These are phyloP conservation scores for Cirrhinus molitorella DNA, from an alignment of 2,797 vertebrate genomes.

Conservation along the genomic window DNA sequence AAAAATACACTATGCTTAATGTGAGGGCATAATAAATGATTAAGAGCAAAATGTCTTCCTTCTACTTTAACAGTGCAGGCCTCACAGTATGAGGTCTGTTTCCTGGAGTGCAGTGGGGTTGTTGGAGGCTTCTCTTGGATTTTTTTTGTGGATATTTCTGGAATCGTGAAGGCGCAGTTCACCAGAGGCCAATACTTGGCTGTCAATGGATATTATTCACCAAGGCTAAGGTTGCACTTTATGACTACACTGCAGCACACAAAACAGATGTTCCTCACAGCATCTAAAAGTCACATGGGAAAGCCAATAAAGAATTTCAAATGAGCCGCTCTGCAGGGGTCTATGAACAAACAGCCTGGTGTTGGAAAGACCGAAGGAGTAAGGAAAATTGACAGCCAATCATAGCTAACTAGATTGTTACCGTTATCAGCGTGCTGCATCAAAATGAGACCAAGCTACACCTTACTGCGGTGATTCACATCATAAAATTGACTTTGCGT, in stretches of 20 bases:
- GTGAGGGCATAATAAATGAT: slow-evolving; percentile 47
- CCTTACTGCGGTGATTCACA: slow-evolving; percentile 38
- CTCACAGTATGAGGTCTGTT: slow-evolving; percentile 44
- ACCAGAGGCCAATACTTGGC: slow-evolving; percentile 35
- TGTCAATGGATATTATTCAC: slow-evolving; percentile 53
- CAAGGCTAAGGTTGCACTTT: slow-evolving; percentile 50
- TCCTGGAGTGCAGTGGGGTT: slow-evolving; percentile 23
- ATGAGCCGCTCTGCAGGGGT: slow-evolving; percentile 51
- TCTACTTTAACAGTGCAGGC: slow-evolving; percentile 25
- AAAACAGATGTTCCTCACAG: slow-evolving; percentile 54
- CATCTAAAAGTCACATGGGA: slow-evolving; percentile 48
- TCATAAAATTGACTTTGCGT: slow-evolving; percentile 20
- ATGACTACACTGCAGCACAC: slow-evolving; percentile 47
- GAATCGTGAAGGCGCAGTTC: slow-evolving; percentile 31
- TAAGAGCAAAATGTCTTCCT: slow-evolving; percentile 35
- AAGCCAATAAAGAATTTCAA: slow-evolving; percentile 54
- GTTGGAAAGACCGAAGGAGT: slow-evolving; percentile 7
- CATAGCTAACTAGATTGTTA: slow-evolving; percentile 46
- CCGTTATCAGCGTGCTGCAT: slow-evolving; percentile 42
- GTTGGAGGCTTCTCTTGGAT: slow-evolving; percentile 9
- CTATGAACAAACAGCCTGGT: slow-evolving; percentile 52
- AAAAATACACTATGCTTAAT: slow-evolving; percentile 6
- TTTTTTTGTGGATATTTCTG: slow-evolving; percentile 54
- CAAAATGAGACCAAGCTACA: slow-evolving; percentile 32
- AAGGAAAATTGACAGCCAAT: slow-evolving; percentile 41